Conservation (phyloP, 2,888 invertebrate genomes). For the Zaprionus lineosus region DNA sequence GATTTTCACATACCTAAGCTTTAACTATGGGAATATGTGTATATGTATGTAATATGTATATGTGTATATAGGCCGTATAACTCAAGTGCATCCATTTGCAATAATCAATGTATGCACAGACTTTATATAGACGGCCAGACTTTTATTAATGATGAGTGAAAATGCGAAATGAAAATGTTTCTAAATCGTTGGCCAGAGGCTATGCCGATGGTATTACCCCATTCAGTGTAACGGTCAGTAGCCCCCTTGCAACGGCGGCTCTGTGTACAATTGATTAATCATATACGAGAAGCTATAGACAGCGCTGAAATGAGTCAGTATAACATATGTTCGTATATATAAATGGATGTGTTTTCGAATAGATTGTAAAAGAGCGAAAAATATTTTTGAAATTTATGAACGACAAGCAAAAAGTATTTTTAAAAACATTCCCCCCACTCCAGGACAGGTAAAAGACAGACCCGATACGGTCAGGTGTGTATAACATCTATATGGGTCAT, state of each 20-base stretch:
- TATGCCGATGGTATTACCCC: background rate
- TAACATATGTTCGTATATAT: conserved; percentile 5
- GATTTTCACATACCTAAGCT: conserved; percentile 16
- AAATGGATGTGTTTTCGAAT: background rate
- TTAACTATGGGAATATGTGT: background rate
- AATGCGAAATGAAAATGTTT: conserved; percentile 65
- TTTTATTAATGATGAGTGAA: conserved; percentile 74
- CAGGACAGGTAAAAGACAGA: conserved; percentile 41
- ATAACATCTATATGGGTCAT: conserved; percentile 47
- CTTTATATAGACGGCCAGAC: conserved; percentile 62
- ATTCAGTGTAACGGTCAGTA: background rate
- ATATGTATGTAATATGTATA: conserved; percentile 1
- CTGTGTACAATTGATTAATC: conserved; percentile 65
- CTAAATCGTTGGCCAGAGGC: conserved; percentile 22
- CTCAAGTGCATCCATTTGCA: conserved; percentile 44
- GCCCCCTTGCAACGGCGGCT: conserved; percentile 33
- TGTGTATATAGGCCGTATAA: conserved; percentile 14
- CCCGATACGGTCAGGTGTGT: conserved; percentile 16
- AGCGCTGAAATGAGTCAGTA: conserved; percentile 63
- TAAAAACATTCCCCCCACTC: conserved; percentile 61
- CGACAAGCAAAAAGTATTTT: conserved; percentile 66
- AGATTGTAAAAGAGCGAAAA: conserved; percentile 57
- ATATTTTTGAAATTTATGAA: conserved; percentile 61
- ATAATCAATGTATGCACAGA: conserved; percentile 50
- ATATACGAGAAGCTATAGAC: conserved; percentile 57